Percentiles rank a stretch among this genome's conserved stretches.
Conservation (phyloP, 2,888 invertebrate genomes). For the Petrolisthes cinctipes region DNA sequence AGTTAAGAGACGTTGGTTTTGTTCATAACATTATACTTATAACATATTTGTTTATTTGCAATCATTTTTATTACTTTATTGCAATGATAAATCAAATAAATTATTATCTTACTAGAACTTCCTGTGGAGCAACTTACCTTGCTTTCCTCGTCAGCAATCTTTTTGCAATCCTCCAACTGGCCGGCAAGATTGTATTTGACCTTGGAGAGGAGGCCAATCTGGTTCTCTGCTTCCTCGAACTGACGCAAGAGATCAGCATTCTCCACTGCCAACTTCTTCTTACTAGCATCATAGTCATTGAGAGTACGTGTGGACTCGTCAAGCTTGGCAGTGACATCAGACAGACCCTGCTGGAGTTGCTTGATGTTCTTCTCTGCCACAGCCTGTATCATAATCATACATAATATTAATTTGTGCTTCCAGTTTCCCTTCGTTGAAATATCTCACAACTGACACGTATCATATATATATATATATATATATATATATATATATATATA, state of each 20-base stretch:
- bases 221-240: conserved; percentile 74
- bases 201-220: conserved; percentile 69
- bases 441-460: background rate
- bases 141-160: conserved; percentile 83
- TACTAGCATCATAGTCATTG: conserved; percentile 71
- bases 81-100: background rate
- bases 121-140: conserved; percentile 68
- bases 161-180: conserved; percentile 85
- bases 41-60: background rate
- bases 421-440: background rate
- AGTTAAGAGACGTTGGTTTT: background rate
- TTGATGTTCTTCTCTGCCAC: conserved; percentile 69
- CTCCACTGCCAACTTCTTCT: conserved; percentile 72
- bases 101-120: background rate
- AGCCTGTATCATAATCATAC: conserved; percentile 67
- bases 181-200: conserved; percentile 76
- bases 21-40: background rate
- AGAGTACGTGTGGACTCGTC: conserved; percentile 73
- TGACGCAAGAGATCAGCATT: conserved; percentile 72
- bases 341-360: conserved; percentile 72
- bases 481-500: background rate
- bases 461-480: background rate
- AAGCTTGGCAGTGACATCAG: conserved; percentile 72
- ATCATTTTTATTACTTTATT: background rate
- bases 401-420: background rate